phyloP scores from a whole-genome alignment of 35 echinoderm and acorn worm genomes.

The Acanthaster planci region DNA sequence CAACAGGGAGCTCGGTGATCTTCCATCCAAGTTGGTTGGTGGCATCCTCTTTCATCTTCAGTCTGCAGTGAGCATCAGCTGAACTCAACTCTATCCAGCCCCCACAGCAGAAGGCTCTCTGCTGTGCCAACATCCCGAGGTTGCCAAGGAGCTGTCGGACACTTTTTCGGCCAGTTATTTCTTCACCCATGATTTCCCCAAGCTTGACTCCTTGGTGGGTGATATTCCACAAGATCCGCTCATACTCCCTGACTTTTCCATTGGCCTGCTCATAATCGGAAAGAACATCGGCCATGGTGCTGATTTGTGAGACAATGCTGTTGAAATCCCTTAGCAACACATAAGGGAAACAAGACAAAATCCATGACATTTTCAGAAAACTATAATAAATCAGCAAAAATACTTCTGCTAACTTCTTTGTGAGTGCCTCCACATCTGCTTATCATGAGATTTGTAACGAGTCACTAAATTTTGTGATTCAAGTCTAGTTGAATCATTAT shows the following conservation, averaged over 20 bases:
- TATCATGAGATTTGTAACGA: too few species aligned
- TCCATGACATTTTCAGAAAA: too few species aligned
- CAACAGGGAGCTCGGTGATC: neutral
- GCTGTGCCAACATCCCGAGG: neutral
- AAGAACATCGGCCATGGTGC: too few species aligned
- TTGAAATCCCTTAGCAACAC: too few species aligned
- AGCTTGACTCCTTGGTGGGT: neutral
- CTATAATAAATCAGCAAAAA: too few species aligned
- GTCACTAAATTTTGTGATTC: too few species aligned
- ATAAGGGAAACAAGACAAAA: too few species aligned
- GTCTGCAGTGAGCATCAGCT: neutral
- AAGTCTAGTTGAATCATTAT: too few species aligned
- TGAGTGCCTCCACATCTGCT: too few species aligned
- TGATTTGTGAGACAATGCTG: too few species aligned
- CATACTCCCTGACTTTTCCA: neutral
- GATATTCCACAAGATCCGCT: neutral
- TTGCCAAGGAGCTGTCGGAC: neutral
- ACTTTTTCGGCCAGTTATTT: neutral
- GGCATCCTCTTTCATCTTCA: neutral
- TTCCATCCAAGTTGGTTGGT: neutral
- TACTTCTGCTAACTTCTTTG: too few species aligned
- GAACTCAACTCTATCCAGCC: neutral
- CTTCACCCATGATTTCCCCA: neutral
- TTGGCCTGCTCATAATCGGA: neutral
- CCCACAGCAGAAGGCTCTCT: constrained; percentile 1